Conservation (phyloP, 2,888 invertebrate species). For the Dendrolimus pini region DNA sequence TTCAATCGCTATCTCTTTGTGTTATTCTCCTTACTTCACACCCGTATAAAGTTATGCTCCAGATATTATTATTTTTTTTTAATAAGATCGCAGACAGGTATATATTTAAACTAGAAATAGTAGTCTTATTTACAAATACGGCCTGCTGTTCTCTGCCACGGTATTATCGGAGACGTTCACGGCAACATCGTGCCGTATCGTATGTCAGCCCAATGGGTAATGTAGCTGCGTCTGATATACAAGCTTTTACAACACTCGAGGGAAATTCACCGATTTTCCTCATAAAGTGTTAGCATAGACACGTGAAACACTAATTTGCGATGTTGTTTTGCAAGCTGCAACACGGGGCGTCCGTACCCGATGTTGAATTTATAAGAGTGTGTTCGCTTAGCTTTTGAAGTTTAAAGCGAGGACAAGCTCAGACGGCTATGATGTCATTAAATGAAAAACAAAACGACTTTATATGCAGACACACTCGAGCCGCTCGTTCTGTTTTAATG, state of each 20-base stretch:
- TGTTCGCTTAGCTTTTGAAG: slow-evolving; percentile 8
- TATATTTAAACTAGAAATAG: no score
- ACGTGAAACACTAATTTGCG: slow-evolving; percentile 48
- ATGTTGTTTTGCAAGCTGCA: slow-evolving; percentile 35
- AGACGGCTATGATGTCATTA: slow-evolving; percentile 43
- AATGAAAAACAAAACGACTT: slow-evolving; percentile 49
- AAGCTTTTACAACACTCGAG: slow-evolving; percentile 60
- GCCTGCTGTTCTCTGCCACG: background rate
- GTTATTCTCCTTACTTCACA: no score
- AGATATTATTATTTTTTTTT: no score
- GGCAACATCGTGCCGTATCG: no score
- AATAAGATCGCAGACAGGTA: no score
- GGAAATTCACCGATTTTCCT: slow-evolving; percentile 64
- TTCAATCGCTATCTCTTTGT: no score
- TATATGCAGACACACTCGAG: slow-evolving; percentile 38
- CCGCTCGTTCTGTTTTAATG: slow-evolving; percentile 45
- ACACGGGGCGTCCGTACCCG: slow-evolving; percentile 11
- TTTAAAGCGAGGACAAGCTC: slow-evolving; percentile 12
- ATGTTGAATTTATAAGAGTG: slow-evolving; percentile 12
- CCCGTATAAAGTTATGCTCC: no score
- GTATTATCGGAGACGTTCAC: no score
- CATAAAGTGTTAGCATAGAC: slow-evolving; percentile 42
- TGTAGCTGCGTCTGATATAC: slow-evolving; percentile 46
- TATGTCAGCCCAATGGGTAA: slow-evolving; percentile 29
- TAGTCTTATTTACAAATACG: background rate